Evolutionary conservation across 2,888 invertebrate genomes (phyloP), one percentile per base, ranked within the genome.

Genomic region (Microplitis manilae): DNA sequence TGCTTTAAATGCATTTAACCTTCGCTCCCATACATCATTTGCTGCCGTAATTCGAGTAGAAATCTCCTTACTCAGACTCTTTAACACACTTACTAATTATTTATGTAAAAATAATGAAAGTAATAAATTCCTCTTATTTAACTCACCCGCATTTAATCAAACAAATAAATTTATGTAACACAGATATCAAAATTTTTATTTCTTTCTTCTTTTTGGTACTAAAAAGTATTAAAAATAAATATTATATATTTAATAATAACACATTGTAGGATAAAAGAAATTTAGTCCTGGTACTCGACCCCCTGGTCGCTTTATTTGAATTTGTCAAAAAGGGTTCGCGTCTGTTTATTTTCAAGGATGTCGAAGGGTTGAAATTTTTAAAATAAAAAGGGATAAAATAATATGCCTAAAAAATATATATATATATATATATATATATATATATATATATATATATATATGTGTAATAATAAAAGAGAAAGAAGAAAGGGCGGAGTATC

Each of bases 321-420:
- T 84, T 85, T 85, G 82, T 81, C 80, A 80, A 82, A 50, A 82
- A 83, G 84, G 84, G 84, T 83, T 82, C 83, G 83, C 82, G 83
- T 83, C 82, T 84, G 84, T 83, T 83, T 84, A 84, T 83, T 84
- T 84, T 83, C 81, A 84, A 84, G 83, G 81, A 83, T 83, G 78
- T 78, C 77, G 72, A 79, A 76, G 79, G 80, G 78, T 79, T 50
- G 50, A 50, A 50, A 9, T 50, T 50, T 50, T 50, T 9, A 50
- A 50, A 50, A 50, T 50, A 50, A 13, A 50, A 50, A 50, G 50
- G 50, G 50, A 50, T 50, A 9, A 50, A 50, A 50, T 50, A 50
- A 50, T 9, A 50, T 50, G 13, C 6, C 30, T 50, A 50, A 50
- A 50, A 50, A 50, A 50, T n/a, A 80, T 79, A 76, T 76, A 75